A percentile compares a stretch with the other conserved stretches of the same genome.
Evolutionary conservation across 1,140 invertebrate genomes (phyloP).

Genomic region (Drosophila pruinosa): DNA sequence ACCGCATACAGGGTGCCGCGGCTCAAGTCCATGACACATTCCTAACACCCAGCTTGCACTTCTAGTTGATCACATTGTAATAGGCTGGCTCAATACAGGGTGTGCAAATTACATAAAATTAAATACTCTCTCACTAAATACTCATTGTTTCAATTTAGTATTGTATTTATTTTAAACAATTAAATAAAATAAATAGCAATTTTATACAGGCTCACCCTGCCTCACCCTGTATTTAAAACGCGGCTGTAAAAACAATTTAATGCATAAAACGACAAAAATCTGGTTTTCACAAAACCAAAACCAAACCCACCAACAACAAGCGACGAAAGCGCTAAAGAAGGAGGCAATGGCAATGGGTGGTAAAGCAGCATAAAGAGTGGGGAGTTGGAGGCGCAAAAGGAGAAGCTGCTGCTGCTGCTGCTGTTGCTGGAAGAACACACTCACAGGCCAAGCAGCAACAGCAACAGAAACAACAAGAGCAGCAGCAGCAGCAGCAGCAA

Average conservation of each 20-base stretch:
- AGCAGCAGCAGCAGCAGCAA: slow-evolving; percentile 51
- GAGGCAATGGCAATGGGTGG: slow-evolving; percentile 41
- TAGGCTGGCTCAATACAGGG: neutral
- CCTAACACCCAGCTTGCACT: neutral
- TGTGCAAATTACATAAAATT: too few species aligned
- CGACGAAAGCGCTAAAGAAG: slow-evolving; percentile 61
- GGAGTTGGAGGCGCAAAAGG: slow-evolving; percentile 25
- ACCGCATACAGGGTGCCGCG: slow-evolving; percentile 45
- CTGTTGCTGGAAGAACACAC: slow-evolving; percentile 60
- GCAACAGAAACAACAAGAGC: slow-evolving; percentile 29
- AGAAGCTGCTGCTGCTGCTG: slow-evolving; percentile 62
- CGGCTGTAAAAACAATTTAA: slow-evolving; percentile 81
- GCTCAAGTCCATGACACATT: neutral
- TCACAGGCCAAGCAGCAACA: too few species aligned
- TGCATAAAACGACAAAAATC: slow-evolving; percentile 81
- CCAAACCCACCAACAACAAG: slow-evolving; percentile 47
- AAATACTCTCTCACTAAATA: neutral
- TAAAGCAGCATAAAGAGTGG: neutral
- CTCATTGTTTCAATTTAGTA: neutral
- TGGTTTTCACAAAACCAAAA: slow-evolving; percentile 77
- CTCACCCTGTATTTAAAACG: slow-evolving; percentile 67
- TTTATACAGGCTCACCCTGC: too few species aligned
- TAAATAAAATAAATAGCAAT: too few species aligned
- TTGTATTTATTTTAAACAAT: too few species aligned
- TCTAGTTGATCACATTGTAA: neutral